Evolutionary conservation across 2,888 invertebrate genomes (phyloP).

Genomic region (Stenodera caucasica): DNA sequence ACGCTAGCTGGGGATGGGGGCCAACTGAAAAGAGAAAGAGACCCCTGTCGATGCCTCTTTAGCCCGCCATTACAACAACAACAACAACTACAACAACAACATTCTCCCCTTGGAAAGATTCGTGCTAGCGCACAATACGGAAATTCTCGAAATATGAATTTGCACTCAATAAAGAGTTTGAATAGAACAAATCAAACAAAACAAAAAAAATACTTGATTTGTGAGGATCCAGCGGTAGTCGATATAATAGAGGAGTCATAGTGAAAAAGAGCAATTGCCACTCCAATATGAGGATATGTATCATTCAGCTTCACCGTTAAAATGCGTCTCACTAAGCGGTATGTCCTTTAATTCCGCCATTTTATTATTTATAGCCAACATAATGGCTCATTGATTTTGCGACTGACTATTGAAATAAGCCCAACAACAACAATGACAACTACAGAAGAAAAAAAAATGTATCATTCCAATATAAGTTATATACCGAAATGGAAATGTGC

Average conservation of each 20-base stretch:
- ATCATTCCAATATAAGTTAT: conserved; percentile 42
- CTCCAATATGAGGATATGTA: conserved; percentile 11
- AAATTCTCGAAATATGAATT: not conserved
- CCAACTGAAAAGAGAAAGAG: conserved; percentile 22
- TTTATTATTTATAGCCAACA: conserved; percentile 53
- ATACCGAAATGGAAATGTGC: conserved; percentile 39
- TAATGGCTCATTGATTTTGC: conserved; percentile 54
- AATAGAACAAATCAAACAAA: not conserved
- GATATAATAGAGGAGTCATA: not conserved
- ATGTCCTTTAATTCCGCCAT: conserved; percentile 12
- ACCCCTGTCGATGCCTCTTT: conserved; percentile 26
- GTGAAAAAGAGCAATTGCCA: conserved; percentile 6
- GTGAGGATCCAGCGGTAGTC: not conserved
- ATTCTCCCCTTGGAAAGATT: not conserved
- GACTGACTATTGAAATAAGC: conserved; percentile 52
- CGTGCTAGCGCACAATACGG: too few relatives aligned
- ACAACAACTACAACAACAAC: too few relatives aligned
- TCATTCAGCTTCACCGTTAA: not conserved
- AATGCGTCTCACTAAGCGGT: conserved; percentile 5
- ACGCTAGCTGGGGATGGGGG: conserved; percentile 41
- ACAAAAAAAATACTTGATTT: not conserved
- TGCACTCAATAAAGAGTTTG: not conserved
- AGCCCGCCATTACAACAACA: conserved; percentile 1
- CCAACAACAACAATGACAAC: conserved; percentile 42
- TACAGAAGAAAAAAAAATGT: not conserved